Percentiles rank a stretch among this genome's conserved stretches.
phyloP scores from a whole-genome alignment of 2,888 invertebrate species.

The Pristionchus mayeri region DNA sequence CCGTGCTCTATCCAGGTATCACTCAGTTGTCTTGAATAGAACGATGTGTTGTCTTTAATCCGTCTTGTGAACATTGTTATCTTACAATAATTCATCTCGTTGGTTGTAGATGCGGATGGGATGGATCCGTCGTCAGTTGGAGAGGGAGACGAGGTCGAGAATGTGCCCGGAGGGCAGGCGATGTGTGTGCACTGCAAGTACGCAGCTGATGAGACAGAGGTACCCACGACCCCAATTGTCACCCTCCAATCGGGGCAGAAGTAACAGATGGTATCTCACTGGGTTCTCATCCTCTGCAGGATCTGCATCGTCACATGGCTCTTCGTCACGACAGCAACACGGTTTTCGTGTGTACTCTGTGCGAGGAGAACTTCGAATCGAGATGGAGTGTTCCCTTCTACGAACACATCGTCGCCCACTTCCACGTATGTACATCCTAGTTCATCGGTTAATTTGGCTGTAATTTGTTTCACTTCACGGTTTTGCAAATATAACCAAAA shows the following conservation, averaged over 20 bases:
- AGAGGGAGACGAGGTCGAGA: slow-evolving; percentile 59
- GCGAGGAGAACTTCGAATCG: slow-evolving; percentile 80
- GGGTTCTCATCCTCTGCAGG: slow-evolving; percentile 45
- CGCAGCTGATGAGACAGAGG: slow-evolving; percentile 56
- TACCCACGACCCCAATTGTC: too few relatives aligned
- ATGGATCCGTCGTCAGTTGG: slow-evolving; percentile 47
- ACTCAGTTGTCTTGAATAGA: too few relatives aligned
- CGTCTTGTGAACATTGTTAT: too few relatives aligned
- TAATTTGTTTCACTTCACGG: too few relatives aligned
- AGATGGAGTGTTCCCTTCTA: slow-evolving; percentile 82
- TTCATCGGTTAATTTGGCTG: too few relatives aligned
- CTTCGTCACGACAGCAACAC: slow-evolving; percentile 81
- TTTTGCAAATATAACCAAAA: too few relatives aligned
- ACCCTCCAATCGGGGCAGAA: too few relatives aligned
- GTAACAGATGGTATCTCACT: too few relatives aligned
- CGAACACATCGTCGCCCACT: slow-evolving; percentile 81
- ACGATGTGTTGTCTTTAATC: not conserved
- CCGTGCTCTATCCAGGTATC: slow-evolving; percentile 50
- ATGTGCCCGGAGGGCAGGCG: slow-evolving; percentile 56
- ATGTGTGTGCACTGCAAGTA: slow-evolving; percentile 60
- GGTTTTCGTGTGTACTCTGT: slow-evolving; percentile 82
- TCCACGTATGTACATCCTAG: slow-evolving; percentile 65
- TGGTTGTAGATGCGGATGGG: slow-evolving; percentile 11
- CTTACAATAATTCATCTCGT: too few relatives aligned
- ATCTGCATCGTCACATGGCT: slow-evolving; percentile 78